These are phyloP conservation scores for Centropus unirufus DNA, from an alignment of 2,113 vertebrate genomes.

Conservation along the genomic window DNA sequence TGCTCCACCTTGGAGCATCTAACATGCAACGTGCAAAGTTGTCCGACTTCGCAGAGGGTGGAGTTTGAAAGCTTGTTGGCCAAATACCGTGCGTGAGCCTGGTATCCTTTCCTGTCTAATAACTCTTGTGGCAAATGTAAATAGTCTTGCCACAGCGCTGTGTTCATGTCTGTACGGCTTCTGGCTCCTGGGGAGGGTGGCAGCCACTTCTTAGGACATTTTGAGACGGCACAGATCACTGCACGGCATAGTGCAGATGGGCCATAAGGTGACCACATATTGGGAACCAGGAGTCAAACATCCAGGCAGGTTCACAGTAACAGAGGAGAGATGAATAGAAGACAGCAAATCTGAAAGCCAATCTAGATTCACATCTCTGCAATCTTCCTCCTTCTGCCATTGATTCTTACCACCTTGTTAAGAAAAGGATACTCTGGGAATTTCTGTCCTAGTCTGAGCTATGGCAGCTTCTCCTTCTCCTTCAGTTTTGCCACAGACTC, in stretches of 20 bases:
- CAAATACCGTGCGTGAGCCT: not conserved
- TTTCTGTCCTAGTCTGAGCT: not conserved
- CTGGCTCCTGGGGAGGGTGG: not conserved
- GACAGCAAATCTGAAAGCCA: not conserved
- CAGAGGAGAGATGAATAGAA: not conserved
- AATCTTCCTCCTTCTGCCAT: not conserved
- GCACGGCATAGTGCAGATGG: not conserved
- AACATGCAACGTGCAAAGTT: not conserved
- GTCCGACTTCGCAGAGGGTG: not conserved
- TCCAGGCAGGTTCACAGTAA: not conserved
- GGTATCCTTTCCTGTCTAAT: not conserved
- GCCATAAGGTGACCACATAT: rapidly evolving
- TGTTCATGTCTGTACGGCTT: not conserved
- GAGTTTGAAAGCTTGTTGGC: not conserved
- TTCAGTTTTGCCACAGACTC: not conserved
- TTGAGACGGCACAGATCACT: not conserved
- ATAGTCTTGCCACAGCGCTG: not conserved
- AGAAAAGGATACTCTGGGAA: not conserved
- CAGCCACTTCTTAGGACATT: not conserved
- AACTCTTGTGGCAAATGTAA: not conserved
- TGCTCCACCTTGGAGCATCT: not conserved
- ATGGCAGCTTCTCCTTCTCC: not conserved
- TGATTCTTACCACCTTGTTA: not conserved
- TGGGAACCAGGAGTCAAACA: not conserved
- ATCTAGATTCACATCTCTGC: not conserved